Conservation (phyloP, 2,888 invertebrate species). For the Callimorpha dominula region DNA sequence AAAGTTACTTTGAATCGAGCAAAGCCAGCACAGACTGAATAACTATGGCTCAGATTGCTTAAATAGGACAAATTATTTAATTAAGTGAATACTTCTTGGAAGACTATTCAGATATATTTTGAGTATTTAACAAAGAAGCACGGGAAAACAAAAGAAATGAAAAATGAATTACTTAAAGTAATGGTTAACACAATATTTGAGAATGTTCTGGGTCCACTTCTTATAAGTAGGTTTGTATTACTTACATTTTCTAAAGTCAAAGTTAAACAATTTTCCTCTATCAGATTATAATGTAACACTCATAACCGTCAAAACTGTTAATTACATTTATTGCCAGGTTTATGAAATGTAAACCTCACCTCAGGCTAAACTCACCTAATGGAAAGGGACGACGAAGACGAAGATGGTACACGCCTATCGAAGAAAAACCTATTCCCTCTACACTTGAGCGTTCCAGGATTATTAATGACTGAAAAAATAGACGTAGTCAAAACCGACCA, state of each 20-base stretch:
- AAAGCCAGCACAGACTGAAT: neutral
- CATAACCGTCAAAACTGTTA: neutral
- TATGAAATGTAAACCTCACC: no score
- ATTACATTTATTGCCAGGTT: neutral
- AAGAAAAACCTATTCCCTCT: no score
- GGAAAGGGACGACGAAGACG: no score
- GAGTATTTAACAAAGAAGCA: neutral
- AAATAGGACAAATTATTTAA: neutral
- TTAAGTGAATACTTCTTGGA: conserved; percentile 2
- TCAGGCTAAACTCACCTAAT: no score
- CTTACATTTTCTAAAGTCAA: neutral
- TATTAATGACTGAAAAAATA: no score
- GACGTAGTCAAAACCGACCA: no score
- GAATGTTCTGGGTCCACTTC: neutral
- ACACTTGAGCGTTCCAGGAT: no score
- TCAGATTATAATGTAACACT: neutral
- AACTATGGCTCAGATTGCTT: neutral
- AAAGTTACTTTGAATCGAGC: no score
- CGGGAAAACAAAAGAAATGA: neutral
- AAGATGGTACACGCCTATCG: no score
- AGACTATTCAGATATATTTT: neutral
- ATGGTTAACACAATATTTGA: conserved; percentile 1
- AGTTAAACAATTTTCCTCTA: neutral
- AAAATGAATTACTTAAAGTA: conserved; percentile 12
- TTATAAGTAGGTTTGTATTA: neutral